phyloP scores from a whole-genome alignment of 1,140 invertebrate species.

The Drosophila virilis region DNA sequence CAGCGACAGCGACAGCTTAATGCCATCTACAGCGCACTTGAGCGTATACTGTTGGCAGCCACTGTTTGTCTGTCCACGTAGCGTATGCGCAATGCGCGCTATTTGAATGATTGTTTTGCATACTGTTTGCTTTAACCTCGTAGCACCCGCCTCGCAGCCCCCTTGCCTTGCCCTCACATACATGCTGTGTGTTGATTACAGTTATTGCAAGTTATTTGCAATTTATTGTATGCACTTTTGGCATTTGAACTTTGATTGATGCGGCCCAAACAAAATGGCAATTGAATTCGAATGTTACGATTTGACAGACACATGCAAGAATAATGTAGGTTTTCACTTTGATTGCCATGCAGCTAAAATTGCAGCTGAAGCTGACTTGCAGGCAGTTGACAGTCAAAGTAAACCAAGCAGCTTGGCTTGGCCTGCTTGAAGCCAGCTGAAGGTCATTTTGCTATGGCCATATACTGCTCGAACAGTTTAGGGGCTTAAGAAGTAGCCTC shows the following conservation, averaged over 20 bases:
- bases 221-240: conserved; percentile 70
- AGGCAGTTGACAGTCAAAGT: background rate
- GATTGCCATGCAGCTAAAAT: conserved; percentile 6
- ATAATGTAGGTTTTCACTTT: conserved; percentile 13
- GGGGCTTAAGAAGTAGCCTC: too few species aligned
- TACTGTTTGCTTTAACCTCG: conserved; percentile 49
- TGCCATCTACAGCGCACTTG: conserved; percentile 40
- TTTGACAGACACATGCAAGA: conserved; percentile 18
- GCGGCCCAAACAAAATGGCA: conserved; percentile 36
- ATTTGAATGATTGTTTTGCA: conserved; percentile 80
- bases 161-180: background rate
- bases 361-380: background rate
- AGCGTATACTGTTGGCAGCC: background rate
- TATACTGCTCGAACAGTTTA: too few species aligned
- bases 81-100: conserved; percentile 65
- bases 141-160: background rate
- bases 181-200: conserved; percentile 69
- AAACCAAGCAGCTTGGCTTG: background rate
- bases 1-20: conserved; percentile 67
- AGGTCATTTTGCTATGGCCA: too few species aligned
- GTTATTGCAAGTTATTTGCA: conserved; percentile 77
- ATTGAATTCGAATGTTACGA: conserved; percentile 41
- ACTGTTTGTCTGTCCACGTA: conserved; percentile 47
- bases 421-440: too few species aligned
- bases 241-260: conserved; percentile 66